A percentile compares a stretch with the other conserved stretches of the same genome.
Evolutionary conservation across 2,888 invertebrate species (phyloP).

Genomic region (Thymelicus acteon): DNA sequence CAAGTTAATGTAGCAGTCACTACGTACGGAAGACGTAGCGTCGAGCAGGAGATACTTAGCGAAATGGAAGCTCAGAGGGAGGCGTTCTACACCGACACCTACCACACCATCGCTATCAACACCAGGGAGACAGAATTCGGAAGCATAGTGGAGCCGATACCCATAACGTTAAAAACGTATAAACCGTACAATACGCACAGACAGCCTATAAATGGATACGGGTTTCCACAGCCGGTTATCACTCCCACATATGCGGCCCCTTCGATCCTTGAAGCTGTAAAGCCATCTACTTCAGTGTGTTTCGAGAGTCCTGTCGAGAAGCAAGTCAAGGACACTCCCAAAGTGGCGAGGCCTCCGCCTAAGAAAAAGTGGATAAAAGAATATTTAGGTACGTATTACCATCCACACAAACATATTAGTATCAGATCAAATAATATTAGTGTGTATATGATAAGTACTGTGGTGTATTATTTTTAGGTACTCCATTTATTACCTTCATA

Average conservation of each 20-base stretch:
- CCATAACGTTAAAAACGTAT: slow-evolving; percentile 70
- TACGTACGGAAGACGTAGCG: slow-evolving; percentile 62
- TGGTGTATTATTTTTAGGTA: no score
- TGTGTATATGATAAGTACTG: no score
- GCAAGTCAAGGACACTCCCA: slow-evolving; percentile 57
- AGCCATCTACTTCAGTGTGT: slow-evolving; percentile 56
- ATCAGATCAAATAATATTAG: no score
- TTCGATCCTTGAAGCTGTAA: slow-evolving; percentile 54
- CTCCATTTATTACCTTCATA: no score
- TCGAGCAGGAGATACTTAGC: slow-evolving; percentile 63
- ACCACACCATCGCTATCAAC: slow-evolving; percentile 74
- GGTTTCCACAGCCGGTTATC: slow-evolving; percentile 50
- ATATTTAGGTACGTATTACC: slow-evolving; percentile 83
- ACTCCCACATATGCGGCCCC: slow-evolving; percentile 56
- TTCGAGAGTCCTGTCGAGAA: slow-evolving; percentile 56
- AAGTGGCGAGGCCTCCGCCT: slow-evolving; percentile 76
- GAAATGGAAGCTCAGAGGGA: slow-evolving; percentile 71
- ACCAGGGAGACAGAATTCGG: slow-evolving; percentile 77
- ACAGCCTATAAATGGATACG: slow-evolving; percentile 60
- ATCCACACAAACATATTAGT: not conserved
- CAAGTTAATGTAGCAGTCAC: slow-evolving; percentile 76
- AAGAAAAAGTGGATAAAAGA: slow-evolving; percentile 91
- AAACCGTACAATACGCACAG: slow-evolving; percentile 62
- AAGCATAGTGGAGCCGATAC: slow-evolving; percentile 72
- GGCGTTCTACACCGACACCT: slow-evolving; percentile 63